A percentile compares a stretch with the other conserved stretches of the same genome.
Evolutionary conservation across 1,140 invertebrate genomes (phyloP).

Genomic region (Drosophila auraria): DNA sequence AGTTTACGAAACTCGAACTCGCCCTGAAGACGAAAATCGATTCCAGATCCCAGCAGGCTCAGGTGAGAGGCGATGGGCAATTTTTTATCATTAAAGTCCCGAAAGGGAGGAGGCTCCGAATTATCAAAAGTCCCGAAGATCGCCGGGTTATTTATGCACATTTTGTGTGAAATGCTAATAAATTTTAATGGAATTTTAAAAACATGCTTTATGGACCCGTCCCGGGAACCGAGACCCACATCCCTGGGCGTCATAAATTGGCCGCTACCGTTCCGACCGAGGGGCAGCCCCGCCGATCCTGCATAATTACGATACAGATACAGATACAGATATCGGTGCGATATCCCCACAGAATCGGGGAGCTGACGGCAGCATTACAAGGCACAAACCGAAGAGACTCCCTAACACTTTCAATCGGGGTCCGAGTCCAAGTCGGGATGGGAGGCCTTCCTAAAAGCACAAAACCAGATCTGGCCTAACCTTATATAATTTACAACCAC

Average conservation of each 20-base stretch:
- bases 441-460: conserved; percentile 38
- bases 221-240: conserved; percentile 16
- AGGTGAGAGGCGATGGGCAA: conserved; percentile 42
- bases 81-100: conserved; percentile 62
- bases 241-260: conserved; percentile 54
- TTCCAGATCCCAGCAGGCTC: conserved; percentile 38
- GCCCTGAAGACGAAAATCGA: conserved; percentile 25
- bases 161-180: conserved; percentile 83
- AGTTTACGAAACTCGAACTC: conserved; percentile 47
- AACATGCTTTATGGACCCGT: conserved; percentile 74
- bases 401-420: conserved; percentile 62
- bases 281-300: conserved; percentile 23
- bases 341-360: conserved; percentile 11
- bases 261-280: conserved; percentile 52
- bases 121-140: conserved; percentile 66
- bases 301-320: conserved; percentile 49
- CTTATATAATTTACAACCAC: conserved; percentile 61
- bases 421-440: neutral
- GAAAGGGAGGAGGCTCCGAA: neutral
- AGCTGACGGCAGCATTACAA: conserved; percentile 38
- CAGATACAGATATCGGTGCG: conserved; percentile 27
- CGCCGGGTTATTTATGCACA: conserved; percentile 72
- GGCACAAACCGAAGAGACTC: conserved; percentile 20
- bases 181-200: conserved; percentile 84
- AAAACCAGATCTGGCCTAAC: conserved; percentile 66